These are phyloP conservation scores for Heterotis niloticus DNA, from an alignment of 2,113 vertebrate genomes.

Conservation along the genomic window DNA sequence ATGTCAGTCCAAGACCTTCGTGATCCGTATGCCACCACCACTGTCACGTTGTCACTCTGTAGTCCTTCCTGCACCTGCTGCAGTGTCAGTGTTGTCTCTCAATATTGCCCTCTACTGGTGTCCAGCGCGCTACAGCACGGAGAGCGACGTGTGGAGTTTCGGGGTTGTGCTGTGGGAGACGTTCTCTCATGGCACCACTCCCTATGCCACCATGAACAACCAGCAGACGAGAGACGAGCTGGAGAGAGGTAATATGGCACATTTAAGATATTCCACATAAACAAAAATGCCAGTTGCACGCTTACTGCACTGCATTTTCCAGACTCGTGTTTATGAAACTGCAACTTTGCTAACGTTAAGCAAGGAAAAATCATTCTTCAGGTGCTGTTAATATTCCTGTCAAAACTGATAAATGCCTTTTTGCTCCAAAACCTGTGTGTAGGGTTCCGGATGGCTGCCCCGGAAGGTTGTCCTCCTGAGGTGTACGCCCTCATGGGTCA, in stretches of 20 bases:
- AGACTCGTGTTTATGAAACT: neutral
- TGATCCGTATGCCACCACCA: neutral
- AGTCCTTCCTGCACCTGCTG: neutral
- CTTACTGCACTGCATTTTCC: neutral
- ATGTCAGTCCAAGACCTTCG: neutral
- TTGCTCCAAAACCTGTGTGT: conserved; percentile 32
- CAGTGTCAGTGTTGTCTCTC: conserved; percentile 23
- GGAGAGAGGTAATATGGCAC: conserved; percentile 71
- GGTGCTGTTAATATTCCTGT: neutral
- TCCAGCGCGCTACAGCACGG: conserved; percentile 82
- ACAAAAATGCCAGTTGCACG: neutral
- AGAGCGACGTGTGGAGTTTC: conserved; percentile 95
- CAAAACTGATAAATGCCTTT: neutral
- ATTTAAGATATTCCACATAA: neutral
- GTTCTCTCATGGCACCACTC: conserved; percentile 80
- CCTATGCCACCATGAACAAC: conserved; percentile 85
- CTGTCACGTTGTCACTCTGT: neutral
- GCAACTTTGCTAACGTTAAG: neutral
- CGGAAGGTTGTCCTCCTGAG: conserved; percentile 73
- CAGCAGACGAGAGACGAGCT: conserved; percentile 84
- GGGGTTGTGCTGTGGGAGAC: conserved; percentile 91
- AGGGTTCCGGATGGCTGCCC: conserved; percentile 80
- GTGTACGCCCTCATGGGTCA: conserved; percentile 79
- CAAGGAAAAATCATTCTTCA: neutral
- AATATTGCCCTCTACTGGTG: conserved; percentile 56